Evolutionary conservation across 2,797 vertebrate species (phyloP), one percentile per base, ranked within the genome.

Genomic region (Hirundo rustica): DNA sequence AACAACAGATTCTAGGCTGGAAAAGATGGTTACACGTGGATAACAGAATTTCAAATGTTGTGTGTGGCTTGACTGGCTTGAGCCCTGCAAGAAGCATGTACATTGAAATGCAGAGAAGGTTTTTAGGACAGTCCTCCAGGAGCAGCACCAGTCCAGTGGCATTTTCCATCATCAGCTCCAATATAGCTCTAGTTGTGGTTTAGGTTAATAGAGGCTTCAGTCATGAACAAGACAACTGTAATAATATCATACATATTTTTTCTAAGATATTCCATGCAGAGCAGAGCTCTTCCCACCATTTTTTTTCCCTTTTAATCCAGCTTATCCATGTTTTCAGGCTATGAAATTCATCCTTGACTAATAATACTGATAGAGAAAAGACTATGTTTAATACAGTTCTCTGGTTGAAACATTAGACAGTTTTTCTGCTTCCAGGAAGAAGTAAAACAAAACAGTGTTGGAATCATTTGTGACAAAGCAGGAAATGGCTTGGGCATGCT

Each of bases 401-500:
- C 68, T 62, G 88, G 64, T 34, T 95, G 77, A 95, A 93, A 86
- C 7, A 9, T 85, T 78, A 88, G n/a, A 75, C n/a, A 23, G 44
- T 45, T 76, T 94, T 91, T 88, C 45, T 79, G 62, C 72, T 96
- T 95, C 76, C 60, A 78, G 85, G 79, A 77, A 88, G 36, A 93
- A 96, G 91, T 34, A 93, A 88, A 88, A 83, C 32, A 44, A 90
- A 83, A 84, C 5, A 5, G 13, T 57, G 14, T 53, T 83, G 60
- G 44, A 96, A 82, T 93, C 48, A 88, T 72, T 92, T 94, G 32
- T 92, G 71, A 91, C 81, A 97, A 96, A 96, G 73, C 90, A 93
- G 84, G 84, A 97, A 95, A 96, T 95, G 92, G 55, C 55, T 89
- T 84, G 61, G 90, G n/a, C 62, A 67, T 71, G 81, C 89, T 91